Conservation (phyloP, 2,888 invertebrate genomes). For the Poecilobothrus nobilitatus region DNA sequence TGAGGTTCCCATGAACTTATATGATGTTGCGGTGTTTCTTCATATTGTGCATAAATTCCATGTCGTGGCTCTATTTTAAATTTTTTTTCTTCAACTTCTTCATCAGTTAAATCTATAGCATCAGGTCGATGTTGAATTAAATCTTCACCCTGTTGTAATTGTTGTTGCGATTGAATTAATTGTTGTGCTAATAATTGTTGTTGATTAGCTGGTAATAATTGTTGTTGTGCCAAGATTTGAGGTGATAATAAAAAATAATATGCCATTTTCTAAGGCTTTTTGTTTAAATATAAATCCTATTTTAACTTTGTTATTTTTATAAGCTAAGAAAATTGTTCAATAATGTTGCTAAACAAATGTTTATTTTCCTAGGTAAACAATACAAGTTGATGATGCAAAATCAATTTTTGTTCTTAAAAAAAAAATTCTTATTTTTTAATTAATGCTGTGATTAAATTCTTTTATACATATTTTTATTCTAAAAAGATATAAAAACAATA, state of each 20-base stretch:
- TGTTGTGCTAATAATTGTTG: background rate
- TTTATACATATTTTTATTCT: background rate
- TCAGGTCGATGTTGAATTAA: background rate
- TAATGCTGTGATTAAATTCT: background rate
- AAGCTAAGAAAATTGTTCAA: background rate
- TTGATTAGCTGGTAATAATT: constrained; percentile 1
- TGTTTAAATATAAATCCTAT: background rate
- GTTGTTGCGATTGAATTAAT: background rate
- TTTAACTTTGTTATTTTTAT: background rate
- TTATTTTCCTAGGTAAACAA: background rate
- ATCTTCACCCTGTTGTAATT: background rate
- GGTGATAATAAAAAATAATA: constrained; percentile 3
- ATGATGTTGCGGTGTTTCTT: background rate
- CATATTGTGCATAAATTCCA: constrained; percentile 1
- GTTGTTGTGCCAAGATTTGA: background rate
- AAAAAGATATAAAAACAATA: too few relatives aligned
- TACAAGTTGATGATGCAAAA: background rate
- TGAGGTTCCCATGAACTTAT: background rate
- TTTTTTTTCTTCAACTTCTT: background rate
- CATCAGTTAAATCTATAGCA: background rate
- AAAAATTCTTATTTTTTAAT: background rate
- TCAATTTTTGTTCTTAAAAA: background rate
- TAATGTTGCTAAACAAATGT: constrained; percentile 2
- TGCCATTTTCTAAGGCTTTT: background rate
- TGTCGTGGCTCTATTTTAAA: background rate